Evolutionary conservation across 1,140 invertebrate genomes (phyloP), one percentile per base, ranked within the genome.

Genomic region (Drosophila arawakana): DNA sequence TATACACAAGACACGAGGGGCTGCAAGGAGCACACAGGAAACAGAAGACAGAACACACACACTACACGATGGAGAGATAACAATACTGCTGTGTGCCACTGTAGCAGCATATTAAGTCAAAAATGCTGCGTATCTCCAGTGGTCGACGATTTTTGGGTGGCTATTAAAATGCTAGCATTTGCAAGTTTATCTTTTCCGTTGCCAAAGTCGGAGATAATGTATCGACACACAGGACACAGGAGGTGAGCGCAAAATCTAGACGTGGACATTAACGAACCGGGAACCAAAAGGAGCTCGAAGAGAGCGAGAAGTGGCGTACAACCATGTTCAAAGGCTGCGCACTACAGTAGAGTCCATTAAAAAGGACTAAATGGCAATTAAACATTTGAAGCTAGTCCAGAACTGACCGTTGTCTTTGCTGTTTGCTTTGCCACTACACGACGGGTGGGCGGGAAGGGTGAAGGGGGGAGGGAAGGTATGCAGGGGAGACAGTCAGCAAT

Each of bases 321-420:
- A 54, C 25, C 30, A 10, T 34, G 25, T 30, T 30, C 25, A 30
- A 30, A 30, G 25, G 5, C 25, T 30, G 44, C 13, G 39, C 46
- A 55, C 63, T 70, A 67, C 77, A 82, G 76, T 83, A 37, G 78
- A 89, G 80, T 86, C 80, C 84, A 89, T 89, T 89, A 89, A 89
- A 89, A 89, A 89, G 84, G 84, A 89, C 84, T 89, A 89, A 89
- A 89, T 89, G 84, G 84, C 84, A 89, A 89, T 89, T 89, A 89
- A 89, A 88, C 84, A 89, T 89, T 80, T 67, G 76, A 75, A 75
- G 82, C 55, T 74, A 74, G 73, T 74, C 43, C 68, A 58, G 41
- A 46, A 61, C 67, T 72, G 68, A 71, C 73, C 73, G 30, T 63
- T 30, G 55, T 46, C 41, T 43, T 13, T 21, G 15, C 57, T 44